phyloP scores from a whole-genome alignment of 2,113 vertebrate species.

The Okapia johnstoni region DNA sequence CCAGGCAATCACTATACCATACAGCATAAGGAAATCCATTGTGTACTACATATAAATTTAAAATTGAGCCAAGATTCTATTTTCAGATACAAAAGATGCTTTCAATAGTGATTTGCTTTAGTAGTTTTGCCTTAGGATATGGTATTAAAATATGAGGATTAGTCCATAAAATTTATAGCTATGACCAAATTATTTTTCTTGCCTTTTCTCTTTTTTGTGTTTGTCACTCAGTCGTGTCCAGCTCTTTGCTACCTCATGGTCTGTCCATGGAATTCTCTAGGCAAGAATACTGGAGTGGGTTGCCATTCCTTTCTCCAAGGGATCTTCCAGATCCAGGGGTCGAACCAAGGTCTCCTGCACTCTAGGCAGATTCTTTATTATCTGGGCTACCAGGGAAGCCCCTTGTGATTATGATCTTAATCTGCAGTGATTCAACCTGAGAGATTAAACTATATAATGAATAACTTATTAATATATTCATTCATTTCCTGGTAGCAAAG shows the following conservation, averaged over 20 bases:
- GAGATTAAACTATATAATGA: neutral
- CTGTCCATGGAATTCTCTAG: neutral
- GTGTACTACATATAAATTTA: neutral
- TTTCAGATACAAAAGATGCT: neutral
- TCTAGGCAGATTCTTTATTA: neutral
- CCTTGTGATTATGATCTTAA: neutral
- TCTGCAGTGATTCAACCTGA: neutral
- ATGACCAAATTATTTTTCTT: constrained; percentile 10
- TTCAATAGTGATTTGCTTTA: constrained; percentile 8
- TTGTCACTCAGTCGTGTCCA: neutral
- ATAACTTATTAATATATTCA: neutral
- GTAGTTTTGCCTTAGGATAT: neutral
- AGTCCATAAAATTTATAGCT: neutral
- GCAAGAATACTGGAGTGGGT: neutral
- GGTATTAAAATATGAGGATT: constrained; percentile 1
- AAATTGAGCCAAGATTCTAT: neutral
- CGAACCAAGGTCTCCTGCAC: neutral
- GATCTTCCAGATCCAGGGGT: neutral
- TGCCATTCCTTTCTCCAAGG: neutral
- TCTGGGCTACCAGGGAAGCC: neutral
- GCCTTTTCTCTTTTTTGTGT: neutral
- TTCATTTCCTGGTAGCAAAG: neutral
- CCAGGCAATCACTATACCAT: neutral
- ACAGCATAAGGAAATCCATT: neutral
- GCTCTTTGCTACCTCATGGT: neutral